Conservation (phyloP, 2,797 vertebrate genomes). For the Coracias cyanogaster region DNA sequence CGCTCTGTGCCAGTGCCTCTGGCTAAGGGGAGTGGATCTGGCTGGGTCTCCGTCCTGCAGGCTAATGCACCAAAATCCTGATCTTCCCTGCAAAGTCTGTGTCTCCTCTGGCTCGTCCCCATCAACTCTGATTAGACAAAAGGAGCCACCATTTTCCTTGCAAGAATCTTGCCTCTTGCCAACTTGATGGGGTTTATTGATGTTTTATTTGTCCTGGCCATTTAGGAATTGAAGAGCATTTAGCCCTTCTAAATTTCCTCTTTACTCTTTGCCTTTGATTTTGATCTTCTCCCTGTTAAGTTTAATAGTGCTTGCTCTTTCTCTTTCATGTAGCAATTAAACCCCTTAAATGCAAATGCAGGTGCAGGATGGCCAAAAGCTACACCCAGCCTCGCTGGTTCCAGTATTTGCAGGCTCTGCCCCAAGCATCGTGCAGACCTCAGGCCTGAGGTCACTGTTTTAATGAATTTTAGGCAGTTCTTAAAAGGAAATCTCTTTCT, state of each 20-base stretch:
- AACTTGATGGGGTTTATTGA: not conserved
- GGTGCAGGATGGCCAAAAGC: not conserved
- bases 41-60: not conserved
- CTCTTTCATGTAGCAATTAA: not conserved
- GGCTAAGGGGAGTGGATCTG: not conserved
- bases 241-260: not conserved
- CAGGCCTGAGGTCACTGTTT: rapidly evolving
- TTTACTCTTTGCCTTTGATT: not conserved
- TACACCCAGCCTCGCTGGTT: rapidly evolving
- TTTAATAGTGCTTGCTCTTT: not conserved
- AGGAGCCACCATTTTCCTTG: not conserved
- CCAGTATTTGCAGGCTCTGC: not conserved
- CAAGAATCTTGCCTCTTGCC: not conserved
- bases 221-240: not conserved
- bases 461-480: not conserved
- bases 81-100: not conserved
- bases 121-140: not conserved
- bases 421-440: not conserved
- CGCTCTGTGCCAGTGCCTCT: not conserved
- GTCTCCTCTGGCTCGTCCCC: not conserved
- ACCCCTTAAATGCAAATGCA: not conserved
- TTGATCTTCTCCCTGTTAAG: rapidly evolving
- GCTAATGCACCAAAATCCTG: not conserved
- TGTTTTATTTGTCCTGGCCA: not conserved
- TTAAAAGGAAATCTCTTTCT: not conserved